phyloP scores from a whole-genome alignment of 2,888 invertebrate genomes.

The Venusia cambrica region DNA sequence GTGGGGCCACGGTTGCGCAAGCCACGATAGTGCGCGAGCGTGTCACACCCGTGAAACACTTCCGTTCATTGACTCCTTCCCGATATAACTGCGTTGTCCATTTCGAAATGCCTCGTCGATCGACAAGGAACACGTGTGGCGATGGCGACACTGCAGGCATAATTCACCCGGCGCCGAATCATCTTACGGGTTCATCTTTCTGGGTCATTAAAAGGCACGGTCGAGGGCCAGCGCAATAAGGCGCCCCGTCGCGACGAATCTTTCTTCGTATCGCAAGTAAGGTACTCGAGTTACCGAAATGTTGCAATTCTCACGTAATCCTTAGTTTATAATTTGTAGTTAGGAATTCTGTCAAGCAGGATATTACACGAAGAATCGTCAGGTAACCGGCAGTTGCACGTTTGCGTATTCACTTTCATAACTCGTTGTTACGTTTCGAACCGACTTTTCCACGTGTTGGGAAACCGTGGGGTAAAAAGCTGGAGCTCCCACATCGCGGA shows the following conservation, averaged over 20 bases:
- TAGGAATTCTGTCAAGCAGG: slow-evolving; percentile 57
- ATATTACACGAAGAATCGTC: slow-evolving; percentile 58
- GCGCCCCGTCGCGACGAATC: slow-evolving; percentile 33
- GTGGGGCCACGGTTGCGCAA: slow-evolving; percentile 66
- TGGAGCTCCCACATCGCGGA: slow-evolving; percentile 68
- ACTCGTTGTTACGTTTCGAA: slow-evolving; percentile 70
- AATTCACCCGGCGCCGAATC: slow-evolving; percentile 24
- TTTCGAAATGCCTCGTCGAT: slow-evolving; percentile 66
- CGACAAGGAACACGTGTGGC: slow-evolving; percentile 52
- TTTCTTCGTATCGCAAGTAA: slow-evolving; percentile 19
- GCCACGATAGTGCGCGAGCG: slow-evolving; percentile 67
- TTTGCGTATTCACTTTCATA: slow-evolving; percentile 75
- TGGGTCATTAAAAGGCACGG: slow-evolving; percentile 50
- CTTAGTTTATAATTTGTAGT: slow-evolving; percentile 35
- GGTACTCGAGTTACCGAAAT: slow-evolving; percentile 30
- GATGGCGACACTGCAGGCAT: slow-evolving; percentile 35
- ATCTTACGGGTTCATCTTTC: slow-evolving; percentile 51
- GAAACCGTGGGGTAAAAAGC: slow-evolving; percentile 66
- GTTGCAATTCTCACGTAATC: slow-evolving; percentile 44
- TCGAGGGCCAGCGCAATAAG: slow-evolving; percentile 34
- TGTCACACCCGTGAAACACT: slow-evolving; percentile 78
- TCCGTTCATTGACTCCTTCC: slow-evolving; percentile 80
- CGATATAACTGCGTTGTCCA: slow-evolving; percentile 67
- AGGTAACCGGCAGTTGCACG: slow-evolving; percentile 54
- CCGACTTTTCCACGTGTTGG: slow-evolving; percentile 70